Percentiles rank a stretch among this genome's conserved stretches.
These are phyloP conservation scores for Pseudois nayaur DNA, from an alignment of 2,113 vertebrate genomes.

Conservation along the genomic window DNA sequence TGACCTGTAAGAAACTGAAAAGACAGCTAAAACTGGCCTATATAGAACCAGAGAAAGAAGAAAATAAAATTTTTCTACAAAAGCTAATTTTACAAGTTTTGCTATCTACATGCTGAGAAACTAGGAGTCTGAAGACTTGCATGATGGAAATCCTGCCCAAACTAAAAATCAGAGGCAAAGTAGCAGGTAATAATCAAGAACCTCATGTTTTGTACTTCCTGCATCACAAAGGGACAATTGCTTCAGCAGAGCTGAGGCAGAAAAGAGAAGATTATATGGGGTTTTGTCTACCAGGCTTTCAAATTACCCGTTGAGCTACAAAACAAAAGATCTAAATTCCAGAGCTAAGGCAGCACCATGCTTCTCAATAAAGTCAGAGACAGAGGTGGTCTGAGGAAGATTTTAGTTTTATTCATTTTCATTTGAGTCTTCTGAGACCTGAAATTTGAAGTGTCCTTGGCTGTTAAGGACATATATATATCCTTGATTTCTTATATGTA, in stretches of 20 bases:
- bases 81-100: neutral
- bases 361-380: neutral
- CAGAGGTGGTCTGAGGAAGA: neutral
- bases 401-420: slow-evolving; percentile 9
- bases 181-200: neutral
- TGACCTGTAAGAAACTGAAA: neutral
- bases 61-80: neutral
- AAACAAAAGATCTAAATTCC: slow-evolving; percentile 1
- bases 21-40: neutral
- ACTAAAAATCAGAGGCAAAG: slow-evolving; percentile 12
- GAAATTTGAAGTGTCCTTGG: neutral
- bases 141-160: neutral
- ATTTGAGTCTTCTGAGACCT: neutral
- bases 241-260: neutral
- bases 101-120: neutral
- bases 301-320: slow-evolving; percentile 30
- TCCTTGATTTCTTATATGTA: neutral
- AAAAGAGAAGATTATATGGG: slow-evolving; percentile 32
- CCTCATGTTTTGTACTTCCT: neutral
- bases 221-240: slow-evolving; percentile 21
- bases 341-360: neutral
- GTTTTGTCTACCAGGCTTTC: slow-evolving; percentile 30
- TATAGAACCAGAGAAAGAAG: neutral
- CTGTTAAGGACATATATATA: neutral
- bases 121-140: neutral